phyloP scores from a whole-genome alignment of 2,888 invertebrate species.

The Aleiodes testaceus region DNA sequence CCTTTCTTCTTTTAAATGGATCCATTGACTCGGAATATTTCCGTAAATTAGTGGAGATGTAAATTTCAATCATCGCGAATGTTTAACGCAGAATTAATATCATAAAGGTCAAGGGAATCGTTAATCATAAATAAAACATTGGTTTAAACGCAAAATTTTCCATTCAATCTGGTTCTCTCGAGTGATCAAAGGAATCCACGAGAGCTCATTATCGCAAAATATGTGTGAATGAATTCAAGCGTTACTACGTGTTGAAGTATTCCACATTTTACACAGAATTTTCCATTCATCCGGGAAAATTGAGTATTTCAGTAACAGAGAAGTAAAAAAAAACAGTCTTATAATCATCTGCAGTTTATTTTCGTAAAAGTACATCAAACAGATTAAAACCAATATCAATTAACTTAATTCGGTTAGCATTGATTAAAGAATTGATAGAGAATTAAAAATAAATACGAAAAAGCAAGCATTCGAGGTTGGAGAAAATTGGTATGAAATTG shows the following conservation, averaged over 20 bases:
- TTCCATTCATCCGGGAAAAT: no score
- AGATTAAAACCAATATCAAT: not conserved
- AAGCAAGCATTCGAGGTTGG: slow-evolving; percentile 8
- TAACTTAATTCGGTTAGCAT: not conserved
- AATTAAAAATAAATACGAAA: not conserved
- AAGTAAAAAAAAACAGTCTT: no score
- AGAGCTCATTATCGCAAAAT: not conserved
- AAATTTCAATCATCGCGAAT: no score
- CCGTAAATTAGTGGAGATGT: no score
- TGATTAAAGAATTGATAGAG: not conserved
- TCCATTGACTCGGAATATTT: no score
- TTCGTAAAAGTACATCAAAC: not conserved
- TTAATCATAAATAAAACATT: not conserved
- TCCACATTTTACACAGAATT: no score
- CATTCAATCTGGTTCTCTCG: slow-evolving; percentile 6
- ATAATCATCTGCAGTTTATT: no score
- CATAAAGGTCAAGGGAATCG: no score
- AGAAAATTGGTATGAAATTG: slow-evolving; percentile 29
- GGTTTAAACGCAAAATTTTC: not conserved
- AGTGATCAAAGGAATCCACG: not conserved
- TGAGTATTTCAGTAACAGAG: no score
- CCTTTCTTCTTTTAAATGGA: not conserved
- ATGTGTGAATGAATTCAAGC: slow-evolving; percentile 2
- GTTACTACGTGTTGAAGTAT: no score
- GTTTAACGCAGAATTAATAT: no score